Percentiles rank a stretch among this genome's conserved stretches.
phyloP scores from a whole-genome alignment of 2,888 invertebrate genomes.

The Mimas tiliae region DNA sequence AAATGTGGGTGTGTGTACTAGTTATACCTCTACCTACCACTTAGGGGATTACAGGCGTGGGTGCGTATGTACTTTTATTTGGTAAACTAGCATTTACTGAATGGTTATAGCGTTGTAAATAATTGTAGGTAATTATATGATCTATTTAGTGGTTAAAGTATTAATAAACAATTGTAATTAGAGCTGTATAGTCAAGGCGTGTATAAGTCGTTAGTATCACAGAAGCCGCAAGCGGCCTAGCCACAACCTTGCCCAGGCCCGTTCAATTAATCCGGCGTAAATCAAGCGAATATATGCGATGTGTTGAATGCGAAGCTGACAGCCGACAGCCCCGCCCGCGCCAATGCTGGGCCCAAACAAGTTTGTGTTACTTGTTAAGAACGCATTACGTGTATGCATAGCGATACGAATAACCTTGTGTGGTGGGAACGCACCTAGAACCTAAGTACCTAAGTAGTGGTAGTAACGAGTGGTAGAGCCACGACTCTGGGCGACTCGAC shows the following conservation, averaged over 20 bases:
- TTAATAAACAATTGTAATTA: neutral
- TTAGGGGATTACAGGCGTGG: no score
- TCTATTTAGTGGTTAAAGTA: no score
- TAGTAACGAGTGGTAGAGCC: no score
- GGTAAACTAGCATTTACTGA: no score
- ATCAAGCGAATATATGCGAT: slow-evolving; percentile 11
- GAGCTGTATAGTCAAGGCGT: neutral
- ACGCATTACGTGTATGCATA: slow-evolving; percentile 10
- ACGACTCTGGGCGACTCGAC: no score
- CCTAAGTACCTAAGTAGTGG: no score
- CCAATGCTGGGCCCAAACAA: slow-evolving; percentile 17
- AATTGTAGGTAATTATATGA: no score
- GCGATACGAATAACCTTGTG: neutral
- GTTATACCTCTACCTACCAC: no score
- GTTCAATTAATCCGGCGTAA: slow-evolving; percentile 12
- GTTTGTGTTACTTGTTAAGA: neutral
- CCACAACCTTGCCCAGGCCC: neutral
- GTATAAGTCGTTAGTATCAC: neutral
- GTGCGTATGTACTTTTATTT: no score
- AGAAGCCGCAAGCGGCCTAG: neutral
- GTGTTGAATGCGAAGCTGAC: neutral
- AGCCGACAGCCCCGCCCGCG: neutral
- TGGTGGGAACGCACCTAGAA: no score
- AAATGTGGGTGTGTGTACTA: no score
- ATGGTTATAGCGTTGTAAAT: no score